Percentiles rank a stretch among this genome's conserved stretches.
These are phyloP conservation scores for Styela plicata DNA, from an alignment of 23 tunicate species.

Conservation along the genomic window DNA sequence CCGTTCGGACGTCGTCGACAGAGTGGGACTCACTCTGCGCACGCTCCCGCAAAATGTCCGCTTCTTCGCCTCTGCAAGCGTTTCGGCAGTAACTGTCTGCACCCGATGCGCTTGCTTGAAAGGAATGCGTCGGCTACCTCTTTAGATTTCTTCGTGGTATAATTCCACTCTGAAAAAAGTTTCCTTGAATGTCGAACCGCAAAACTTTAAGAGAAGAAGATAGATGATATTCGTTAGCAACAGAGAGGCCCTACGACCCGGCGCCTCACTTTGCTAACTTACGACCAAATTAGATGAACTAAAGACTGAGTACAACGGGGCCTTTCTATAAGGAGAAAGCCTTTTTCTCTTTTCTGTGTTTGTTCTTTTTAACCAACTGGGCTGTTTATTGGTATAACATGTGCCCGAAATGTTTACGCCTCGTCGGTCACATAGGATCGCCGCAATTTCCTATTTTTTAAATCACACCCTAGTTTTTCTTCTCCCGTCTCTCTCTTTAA, in stretches of 20 bases:
- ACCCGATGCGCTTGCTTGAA: neutral
- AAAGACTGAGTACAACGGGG: neutral
- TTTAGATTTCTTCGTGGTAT: neutral
- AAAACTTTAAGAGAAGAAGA: neutral
- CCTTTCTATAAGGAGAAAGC: constrained; percentile 22
- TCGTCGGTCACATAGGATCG: neutral
- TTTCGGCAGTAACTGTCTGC: constrained; percentile 5
- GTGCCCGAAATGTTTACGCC: neutral
- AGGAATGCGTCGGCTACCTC: neutral
- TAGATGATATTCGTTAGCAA: constrained; percentile 11
- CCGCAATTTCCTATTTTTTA: neutral
- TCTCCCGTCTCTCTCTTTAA: neutral
- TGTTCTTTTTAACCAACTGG: neutral
- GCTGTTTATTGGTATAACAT: constrained; percentile 17
- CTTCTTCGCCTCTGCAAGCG: constrained; percentile 12
- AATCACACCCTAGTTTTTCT: neutral
- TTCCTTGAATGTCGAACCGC: constrained; percentile 1
- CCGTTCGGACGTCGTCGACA: constrained; percentile 58
- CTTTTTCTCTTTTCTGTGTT: constrained; percentile 11
- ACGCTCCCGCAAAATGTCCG: constrained; percentile 15
- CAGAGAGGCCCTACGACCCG: constrained; percentile 7
- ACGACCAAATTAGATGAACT: neutral
- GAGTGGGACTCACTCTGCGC: constrained; percentile 18
- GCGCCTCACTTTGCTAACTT: constrained; percentile 12
- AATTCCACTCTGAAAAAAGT: constrained; percentile 4